Conservation (phyloP, 2,888 invertebrate genomes). For the Diaperis boleti region DNA sequence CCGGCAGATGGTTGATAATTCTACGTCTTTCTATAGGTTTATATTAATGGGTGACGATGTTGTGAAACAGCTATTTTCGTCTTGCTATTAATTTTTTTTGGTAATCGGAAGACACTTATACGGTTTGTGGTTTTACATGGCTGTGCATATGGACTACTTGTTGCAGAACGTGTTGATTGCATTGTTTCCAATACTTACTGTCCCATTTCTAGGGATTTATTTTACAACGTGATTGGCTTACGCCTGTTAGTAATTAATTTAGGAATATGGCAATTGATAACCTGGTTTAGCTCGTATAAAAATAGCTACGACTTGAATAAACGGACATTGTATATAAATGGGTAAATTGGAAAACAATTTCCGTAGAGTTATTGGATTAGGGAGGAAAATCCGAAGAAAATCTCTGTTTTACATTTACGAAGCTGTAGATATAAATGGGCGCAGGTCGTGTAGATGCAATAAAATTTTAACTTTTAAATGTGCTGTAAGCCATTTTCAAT, state of each 20-base stretch:
- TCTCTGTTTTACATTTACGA: not conserved
- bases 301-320: too few relatives aligned
- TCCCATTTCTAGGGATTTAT: too few relatives aligned
- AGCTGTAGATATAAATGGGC: not conserved
- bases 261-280: too few relatives aligned
- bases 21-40: not conserved
- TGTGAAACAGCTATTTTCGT: not conserved
- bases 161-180: slow-evolving; percentile 6
- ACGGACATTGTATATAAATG: too few relatives aligned
- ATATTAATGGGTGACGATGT: not conserved
- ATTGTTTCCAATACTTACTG: too few relatives aligned
- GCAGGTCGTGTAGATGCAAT: not conserved
- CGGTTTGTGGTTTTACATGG: slow-evolving; percentile 14
- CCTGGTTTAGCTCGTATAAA: too few relatives aligned
- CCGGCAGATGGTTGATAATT: not conserved
- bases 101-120: not conserved
- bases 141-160: slow-evolving; percentile 2
- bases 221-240: too few relatives aligned
- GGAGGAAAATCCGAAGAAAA: not conserved
- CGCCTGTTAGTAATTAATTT: too few relatives aligned
- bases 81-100: not conserved
- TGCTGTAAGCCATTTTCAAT: too few relatives aligned
- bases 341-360: not conserved
- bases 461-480: too few relatives aligned
- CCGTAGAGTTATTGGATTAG: not conserved